These are phyloP conservation scores for Forbesichthys agassizii DNA, from an alignment of 2,113 vertebrate genomes.

Conservation along the genomic window DNA sequence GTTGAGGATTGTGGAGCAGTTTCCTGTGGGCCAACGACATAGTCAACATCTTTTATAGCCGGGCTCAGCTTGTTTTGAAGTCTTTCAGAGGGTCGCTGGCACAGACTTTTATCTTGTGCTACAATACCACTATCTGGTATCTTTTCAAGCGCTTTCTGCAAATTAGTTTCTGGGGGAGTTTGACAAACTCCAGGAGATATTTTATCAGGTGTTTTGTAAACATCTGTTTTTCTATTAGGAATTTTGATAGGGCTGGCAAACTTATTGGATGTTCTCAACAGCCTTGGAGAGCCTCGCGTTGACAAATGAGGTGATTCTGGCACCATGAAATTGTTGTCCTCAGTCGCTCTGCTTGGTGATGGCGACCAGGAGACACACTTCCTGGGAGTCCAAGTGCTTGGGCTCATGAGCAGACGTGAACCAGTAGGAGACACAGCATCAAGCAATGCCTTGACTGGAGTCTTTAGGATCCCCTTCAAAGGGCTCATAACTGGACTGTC, in stretches of 20 bases:
- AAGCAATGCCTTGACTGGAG: conserved; percentile 55
- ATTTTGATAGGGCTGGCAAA: conserved; percentile 41
- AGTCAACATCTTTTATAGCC: conserved; percentile 9
- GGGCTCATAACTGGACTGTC: conserved; percentile 54
- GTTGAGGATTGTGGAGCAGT: conserved; percentile 7
- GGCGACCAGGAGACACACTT: conserved; percentile 75
- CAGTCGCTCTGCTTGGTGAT: conserved; percentile 47
- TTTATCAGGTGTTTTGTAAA: conserved; percentile 67
- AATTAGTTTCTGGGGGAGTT: conserved; percentile 23
- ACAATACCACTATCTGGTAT: not conserved
- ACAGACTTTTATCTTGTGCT: conserved; percentile 9
- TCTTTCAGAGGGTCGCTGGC: conserved; percentile 28
- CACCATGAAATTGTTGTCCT: conserved; percentile 53
- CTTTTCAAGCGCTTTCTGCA: conserved; percentile 15
- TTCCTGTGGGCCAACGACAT: not conserved
- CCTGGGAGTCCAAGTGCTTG: conserved; percentile 54
- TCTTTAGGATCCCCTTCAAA: conserved; percentile 54
- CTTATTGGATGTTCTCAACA: conserved; percentile 35
- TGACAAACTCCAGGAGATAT: not conserved
- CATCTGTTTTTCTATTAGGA: conserved; percentile 33
- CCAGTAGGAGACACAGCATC: conserved; percentile 37
- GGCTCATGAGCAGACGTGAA: conserved; percentile 7
- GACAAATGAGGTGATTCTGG: conserved; percentile 56
- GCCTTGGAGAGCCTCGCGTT: conserved; percentile 46
- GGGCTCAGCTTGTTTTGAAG: conserved; percentile 14